Evolutionary conservation across 2,113 vertebrate species (phyloP).

Genomic region (Mellivora capensis): DNA sequence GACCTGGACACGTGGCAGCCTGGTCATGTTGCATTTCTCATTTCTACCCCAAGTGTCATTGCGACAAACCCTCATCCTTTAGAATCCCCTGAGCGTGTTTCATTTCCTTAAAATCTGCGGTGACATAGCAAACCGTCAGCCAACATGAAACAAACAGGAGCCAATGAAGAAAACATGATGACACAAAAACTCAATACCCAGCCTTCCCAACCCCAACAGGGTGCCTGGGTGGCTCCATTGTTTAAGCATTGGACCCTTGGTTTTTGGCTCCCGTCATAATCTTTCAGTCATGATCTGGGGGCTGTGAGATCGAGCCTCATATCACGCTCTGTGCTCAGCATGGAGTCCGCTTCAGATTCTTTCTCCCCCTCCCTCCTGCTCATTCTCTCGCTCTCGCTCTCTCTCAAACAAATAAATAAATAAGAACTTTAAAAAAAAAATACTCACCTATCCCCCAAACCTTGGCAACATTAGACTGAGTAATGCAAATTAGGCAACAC

Average conservation of each 20-base stretch:
- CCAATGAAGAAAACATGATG: neutral
- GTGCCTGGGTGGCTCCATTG: neutral
- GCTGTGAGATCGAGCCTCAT: neutral
- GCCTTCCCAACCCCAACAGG: rapidly evolving
- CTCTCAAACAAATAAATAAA: neutral
- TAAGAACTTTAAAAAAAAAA: neutral
- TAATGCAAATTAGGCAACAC: neutral
- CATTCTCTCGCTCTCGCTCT: neutral
- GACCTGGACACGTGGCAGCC: rapidly evolving
- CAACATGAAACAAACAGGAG: neutral
- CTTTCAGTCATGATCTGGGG: neutral
- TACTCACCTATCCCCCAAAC: neutral
- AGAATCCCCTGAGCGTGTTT: neutral
- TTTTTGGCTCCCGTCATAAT: neutral
- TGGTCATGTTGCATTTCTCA: rapidly evolving
- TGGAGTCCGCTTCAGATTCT: neutral
- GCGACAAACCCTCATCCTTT: rapidly evolving
- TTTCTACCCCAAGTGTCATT: neutral
- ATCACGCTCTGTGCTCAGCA: neutral
- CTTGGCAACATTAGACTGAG: neutral
- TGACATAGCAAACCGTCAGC: neutral
- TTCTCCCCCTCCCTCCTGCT: neutral
- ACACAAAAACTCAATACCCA: neutral
- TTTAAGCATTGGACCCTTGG: neutral
- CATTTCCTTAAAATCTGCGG: neutral